Evolutionary conservation across 2,888 invertebrate species (phyloP).

Genomic region (Cephus pygmeus): DNA sequence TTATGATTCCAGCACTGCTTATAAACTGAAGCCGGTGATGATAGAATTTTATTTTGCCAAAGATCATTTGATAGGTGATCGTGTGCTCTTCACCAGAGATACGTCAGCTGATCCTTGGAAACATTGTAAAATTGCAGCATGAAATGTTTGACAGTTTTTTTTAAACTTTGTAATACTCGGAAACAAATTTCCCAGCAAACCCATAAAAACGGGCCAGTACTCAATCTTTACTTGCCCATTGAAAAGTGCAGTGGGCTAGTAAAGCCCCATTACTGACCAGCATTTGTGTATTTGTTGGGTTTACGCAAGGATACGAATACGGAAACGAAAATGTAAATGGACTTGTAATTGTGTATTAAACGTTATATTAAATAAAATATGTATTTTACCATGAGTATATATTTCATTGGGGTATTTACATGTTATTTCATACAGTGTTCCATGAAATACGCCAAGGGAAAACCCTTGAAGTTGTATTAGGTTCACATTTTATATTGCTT

Average conservation of each 20-base stretch:
- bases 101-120: slow-evolving; percentile 51
- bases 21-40: slow-evolving; percentile 63
- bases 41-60: slow-evolving; percentile 67
- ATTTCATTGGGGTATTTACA: not conserved
- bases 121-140: slow-evolving; percentile 59
- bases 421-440: not conserved
- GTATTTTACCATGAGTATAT: not conserved
- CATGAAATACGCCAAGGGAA: not conserved
- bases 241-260: not conserved
- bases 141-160: slow-evolving; percentile 19
- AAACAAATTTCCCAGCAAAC: not conserved
- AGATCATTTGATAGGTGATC: slow-evolving; percentile 65
- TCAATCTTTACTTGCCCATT: not conserved
- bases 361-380: not conserved
- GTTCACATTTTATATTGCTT: not conserved
- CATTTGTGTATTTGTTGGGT: not conserved
- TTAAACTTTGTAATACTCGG: too few relatives aligned
- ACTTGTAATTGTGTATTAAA: not conserved
- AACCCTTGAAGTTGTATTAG: not conserved
- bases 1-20: slow-evolving; percentile 63
- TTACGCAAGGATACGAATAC: not conserved
- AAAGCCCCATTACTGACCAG: not conserved
- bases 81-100: slow-evolving; percentile 61
- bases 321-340: too few relatives aligned
- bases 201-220: too few relatives aligned